Evolutionary conservation across 37 sponge, comb jelly and placozoan genomes (phyloP).

Genomic region (Agelas oroides): DNA sequence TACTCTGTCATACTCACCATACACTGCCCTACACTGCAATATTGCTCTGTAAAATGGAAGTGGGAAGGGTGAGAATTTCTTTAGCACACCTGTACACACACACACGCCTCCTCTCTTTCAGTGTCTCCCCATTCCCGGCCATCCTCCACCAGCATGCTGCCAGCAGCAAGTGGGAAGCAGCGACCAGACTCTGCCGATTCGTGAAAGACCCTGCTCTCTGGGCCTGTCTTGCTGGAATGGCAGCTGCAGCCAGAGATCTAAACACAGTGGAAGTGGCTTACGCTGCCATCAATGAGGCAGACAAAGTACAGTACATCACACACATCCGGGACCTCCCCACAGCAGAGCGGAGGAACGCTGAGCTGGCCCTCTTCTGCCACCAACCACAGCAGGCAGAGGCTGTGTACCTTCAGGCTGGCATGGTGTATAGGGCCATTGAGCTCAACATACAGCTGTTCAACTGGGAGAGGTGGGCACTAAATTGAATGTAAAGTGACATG

Average conservation of each 20-base stretch:
- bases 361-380: constrained; percentile 88
- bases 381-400: constrained; percentile 89
- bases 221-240: constrained; percentile 97
- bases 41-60: not conserved
- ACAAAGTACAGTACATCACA: constrained; percentile 87
- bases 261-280: constrained; percentile 90
- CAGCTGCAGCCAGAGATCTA: constrained; percentile 77
- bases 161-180: constrained; percentile 68
- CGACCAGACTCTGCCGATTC: constrained; percentile 86
- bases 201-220: constrained; percentile 94
- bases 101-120: constrained; percentile 17
- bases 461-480: constrained; percentile 95
- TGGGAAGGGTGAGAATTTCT: not conserved
- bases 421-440: constrained; percentile 88
- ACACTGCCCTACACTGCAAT: not conserved
- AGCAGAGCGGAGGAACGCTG: constrained; percentile 79
- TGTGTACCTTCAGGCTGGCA: constrained; percentile 84
- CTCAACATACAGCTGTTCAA: constrained; percentile 85
- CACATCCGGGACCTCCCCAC: constrained; percentile 69
- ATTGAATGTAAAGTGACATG: not conserved
- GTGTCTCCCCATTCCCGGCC: constrained; percentile 91
- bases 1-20: no score
- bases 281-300: constrained; percentile 94
- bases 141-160: constrained; percentile 77
- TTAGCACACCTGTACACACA: no score